Evolutionary conservation across 2,888 invertebrate genomes (phyloP).

Genomic region (Pristionchus maxplancki): DNA sequence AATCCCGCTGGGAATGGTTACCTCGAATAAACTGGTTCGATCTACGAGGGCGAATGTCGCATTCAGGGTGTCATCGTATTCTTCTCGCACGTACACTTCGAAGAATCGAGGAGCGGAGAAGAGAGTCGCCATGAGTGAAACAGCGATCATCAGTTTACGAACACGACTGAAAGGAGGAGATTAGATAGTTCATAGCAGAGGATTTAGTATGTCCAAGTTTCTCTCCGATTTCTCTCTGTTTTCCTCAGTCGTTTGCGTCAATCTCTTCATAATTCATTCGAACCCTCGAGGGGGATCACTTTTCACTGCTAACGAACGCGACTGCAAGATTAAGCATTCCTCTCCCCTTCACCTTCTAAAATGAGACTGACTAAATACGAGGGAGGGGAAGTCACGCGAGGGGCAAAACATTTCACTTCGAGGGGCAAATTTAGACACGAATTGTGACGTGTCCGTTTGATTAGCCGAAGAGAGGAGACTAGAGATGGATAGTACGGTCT

Average conservation of each 20-base stretch:
- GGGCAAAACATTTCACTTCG: not conserved
- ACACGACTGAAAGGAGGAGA: conserved; percentile 68
- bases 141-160: conserved; percentile 71
- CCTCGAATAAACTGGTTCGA: conserved; percentile 31
- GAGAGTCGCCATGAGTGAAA: conserved; percentile 70
- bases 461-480: not conserved
- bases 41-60: conserved; percentile 1
- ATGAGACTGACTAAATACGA: no score
- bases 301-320: not conserved
- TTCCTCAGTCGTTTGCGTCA: not conserved
- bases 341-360: not conserved
- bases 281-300: not conserved
- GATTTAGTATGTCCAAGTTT: not conserved
- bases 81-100: conserved; percentile 63
- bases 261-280: not conserved
- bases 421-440: not conserved
- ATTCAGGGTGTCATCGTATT: not conserved
- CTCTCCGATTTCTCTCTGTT: not conserved
- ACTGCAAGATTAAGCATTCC: not conserved
- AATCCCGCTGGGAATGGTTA: not conserved
- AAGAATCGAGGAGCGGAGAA: conserved; percentile 75
- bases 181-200: not conserved
- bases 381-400: not conserved
- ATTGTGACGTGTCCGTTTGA: not conserved
- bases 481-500: not conserved